A percentile compares a stretch with the other conserved stretches of the same genome.
phyloP scores from a whole-genome alignment of 2,113 vertebrate genomes.

The Opisthocomus hoazin region DNA sequence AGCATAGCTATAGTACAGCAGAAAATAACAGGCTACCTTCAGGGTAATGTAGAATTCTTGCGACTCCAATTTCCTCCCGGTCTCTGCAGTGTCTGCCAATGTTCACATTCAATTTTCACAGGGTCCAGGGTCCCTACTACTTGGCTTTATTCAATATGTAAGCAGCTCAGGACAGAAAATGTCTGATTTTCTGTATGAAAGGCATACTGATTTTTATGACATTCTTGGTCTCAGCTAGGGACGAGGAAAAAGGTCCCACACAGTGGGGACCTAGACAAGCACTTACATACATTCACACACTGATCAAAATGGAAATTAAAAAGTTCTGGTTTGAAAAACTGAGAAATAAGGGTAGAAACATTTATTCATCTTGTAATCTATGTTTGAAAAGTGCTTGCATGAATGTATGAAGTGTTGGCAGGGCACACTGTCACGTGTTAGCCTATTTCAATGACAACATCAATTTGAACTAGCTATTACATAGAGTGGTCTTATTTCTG shows the following conservation, averaged over 20 bases:
- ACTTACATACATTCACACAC: not conserved
- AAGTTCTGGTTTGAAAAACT: not conserved
- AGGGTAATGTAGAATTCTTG: not conserved
- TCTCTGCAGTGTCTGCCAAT: not conserved
- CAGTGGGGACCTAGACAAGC: rapidly evolving
- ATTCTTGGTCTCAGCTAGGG: not conserved
- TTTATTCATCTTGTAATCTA: not conserved
- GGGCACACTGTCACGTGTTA: not conserved
- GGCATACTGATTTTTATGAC: not conserved
- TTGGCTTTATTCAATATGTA: not conserved
- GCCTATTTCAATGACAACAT: not conserved
- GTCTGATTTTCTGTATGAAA: not conserved
- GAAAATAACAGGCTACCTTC: not conserved
- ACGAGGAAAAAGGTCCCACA: not conserved
- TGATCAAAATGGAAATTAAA: constrained; percentile 34
- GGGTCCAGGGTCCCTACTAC: not conserved
- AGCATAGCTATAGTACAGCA: not conserved
- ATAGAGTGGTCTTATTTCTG: not conserved
- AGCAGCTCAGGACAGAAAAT: not conserved
- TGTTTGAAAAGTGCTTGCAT: not conserved
- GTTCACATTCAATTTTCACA: not conserved
- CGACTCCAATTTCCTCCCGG: not conserved
- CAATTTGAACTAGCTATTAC: not conserved
- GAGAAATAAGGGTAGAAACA: not conserved
- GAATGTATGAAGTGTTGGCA: not conserved